Conservation (phyloP, 2,888 invertebrate species). For the Hirtodrosophila alboralis region DNA sequence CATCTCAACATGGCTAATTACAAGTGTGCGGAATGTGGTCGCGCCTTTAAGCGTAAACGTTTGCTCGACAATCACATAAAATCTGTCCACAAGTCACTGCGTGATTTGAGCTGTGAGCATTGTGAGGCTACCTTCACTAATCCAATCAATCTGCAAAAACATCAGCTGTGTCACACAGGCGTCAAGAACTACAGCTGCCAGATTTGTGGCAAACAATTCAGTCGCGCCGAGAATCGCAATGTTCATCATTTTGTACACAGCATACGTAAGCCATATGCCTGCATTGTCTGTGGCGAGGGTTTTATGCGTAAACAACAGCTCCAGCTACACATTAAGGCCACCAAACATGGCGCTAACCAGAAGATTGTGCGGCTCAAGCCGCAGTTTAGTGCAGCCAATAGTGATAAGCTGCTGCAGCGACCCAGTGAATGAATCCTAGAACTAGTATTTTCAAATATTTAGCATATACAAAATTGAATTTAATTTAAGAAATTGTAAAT, state of each 20-base stretch:
- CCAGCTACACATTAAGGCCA: constrained; percentile 88
- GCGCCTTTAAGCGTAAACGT: constrained; percentile 88
- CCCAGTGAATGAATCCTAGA: not conserved
- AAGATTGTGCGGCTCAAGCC: constrained; percentile 94
- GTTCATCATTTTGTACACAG: constrained; percentile 93
- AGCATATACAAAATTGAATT: not conserved
- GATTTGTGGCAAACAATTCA: constrained; percentile 93
- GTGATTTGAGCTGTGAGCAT: constrained; percentile 89
- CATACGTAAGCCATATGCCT: constrained; percentile 94
- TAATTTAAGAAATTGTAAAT: too few relatives aligned
- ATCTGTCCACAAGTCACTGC: constrained; percentile 91
- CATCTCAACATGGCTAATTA: constrained; percentile 90
- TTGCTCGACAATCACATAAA: constrained; percentile 92
- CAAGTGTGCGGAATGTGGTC: constrained; percentile 89
- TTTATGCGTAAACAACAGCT: constrained; percentile 93
- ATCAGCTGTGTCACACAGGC: constrained; percentile 91
- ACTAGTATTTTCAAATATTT: too few relatives aligned
- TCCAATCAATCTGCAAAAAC: constrained; percentile 91
- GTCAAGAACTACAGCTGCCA: constrained; percentile 90
- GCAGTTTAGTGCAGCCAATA: constrained; percentile 84
- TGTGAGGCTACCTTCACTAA: constrained; percentile 93
- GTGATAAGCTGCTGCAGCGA: constrained; percentile 20
- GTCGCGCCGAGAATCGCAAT: constrained; percentile 92
- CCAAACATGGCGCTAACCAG: constrained; percentile 88
- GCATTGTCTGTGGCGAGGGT: constrained; percentile 91